Conservation (phyloP, 2,888 invertebrate genomes). For the Onchidella celtica region DNA sequence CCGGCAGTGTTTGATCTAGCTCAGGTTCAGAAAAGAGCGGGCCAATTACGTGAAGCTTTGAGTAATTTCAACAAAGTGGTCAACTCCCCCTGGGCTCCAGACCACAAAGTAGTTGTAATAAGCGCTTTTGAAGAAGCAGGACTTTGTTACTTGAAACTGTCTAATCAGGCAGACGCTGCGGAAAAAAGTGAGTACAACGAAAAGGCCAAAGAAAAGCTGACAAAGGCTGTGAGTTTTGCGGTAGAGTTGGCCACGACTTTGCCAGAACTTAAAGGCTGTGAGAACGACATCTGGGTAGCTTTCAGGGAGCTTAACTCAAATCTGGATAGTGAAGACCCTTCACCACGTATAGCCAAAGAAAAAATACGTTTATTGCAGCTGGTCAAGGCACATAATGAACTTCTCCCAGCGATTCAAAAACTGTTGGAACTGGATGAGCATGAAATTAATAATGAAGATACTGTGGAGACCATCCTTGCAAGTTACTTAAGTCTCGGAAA, state of each 20-base stretch:
- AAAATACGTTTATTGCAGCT: constrained; percentile 4
- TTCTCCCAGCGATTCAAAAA: neutral
- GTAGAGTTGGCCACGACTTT: constrained; percentile 8
- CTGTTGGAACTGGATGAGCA: neutral
- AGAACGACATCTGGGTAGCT: neutral
- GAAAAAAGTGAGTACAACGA: neutral
- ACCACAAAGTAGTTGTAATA: constrained; percentile 17
- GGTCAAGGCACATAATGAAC: neutral
- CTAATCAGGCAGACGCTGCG: neutral
- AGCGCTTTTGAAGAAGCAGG: constrained; percentile 26
- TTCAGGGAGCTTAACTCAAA: neutral
- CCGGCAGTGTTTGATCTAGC: constrained; percentile 22
- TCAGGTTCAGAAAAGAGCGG: neutral
- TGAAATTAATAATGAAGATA: neutral
- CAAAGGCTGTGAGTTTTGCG: constrained; percentile 12
- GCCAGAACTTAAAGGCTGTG: constrained; percentile 5
- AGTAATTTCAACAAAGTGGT: constrained; percentile 20
- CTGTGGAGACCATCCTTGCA: neutral
- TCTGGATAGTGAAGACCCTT: neutral
- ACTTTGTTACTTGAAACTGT: constrained; percentile 14
- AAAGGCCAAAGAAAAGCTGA: neutral
- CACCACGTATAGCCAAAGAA: neutral
- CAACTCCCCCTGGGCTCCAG: neutral
- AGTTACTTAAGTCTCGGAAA: constrained; percentile 6
- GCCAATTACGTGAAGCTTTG: constrained; percentile 2